Evolutionary conservation across 2,113 vertebrate species (phyloP).

Genomic region (Hippoglossus stenolepis): DNA sequence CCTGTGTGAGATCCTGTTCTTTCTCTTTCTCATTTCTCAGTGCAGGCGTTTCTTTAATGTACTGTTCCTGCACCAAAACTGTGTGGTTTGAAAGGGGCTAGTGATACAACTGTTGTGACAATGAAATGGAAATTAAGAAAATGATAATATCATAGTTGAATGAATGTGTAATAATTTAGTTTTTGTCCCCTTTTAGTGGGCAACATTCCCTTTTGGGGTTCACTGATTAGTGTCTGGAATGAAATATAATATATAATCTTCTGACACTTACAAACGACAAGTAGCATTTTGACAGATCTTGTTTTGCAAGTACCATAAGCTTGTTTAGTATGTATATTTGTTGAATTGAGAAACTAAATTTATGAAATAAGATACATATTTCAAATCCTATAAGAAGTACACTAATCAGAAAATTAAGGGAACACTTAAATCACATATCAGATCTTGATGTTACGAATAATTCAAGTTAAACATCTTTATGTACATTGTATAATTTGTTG

Average conservation of each 20-base stretch:
- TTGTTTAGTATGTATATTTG: not conserved
- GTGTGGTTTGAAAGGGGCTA: not conserved
- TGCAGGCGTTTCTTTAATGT: not conserved
- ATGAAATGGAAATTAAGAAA: not conserved
- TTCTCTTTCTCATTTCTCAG: conserved; percentile 5
- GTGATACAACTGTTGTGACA: not conserved
- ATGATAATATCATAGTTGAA: too few relatives aligned
- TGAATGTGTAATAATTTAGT: too few relatives aligned
- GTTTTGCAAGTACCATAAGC: not conserved
- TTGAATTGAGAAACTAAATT: too few relatives aligned
- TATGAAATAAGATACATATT: not conserved
- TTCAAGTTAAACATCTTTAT: too few relatives aligned
- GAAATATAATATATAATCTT: not conserved
- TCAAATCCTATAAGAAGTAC: not conserved
- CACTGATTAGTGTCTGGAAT: not conserved
- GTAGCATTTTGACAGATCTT: not conserved
- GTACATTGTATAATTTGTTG: too few relatives aligned
- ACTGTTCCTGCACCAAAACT: not conserved
- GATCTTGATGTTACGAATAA: too few relatives aligned
- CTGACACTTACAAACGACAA: not conserved
- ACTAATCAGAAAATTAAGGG: too few relatives aligned
- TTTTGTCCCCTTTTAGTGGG: too few relatives aligned
- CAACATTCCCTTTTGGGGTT: not conserved
- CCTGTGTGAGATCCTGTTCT: conserved; percentile 11
- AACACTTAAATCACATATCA: too few relatives aligned